Percentiles rank a stretch among this genome's conserved stretches.
Evolutionary conservation across 2,113 vertebrate genomes (phyloP).

Genomic region (Chloropsis cyanopogon): DNA sequence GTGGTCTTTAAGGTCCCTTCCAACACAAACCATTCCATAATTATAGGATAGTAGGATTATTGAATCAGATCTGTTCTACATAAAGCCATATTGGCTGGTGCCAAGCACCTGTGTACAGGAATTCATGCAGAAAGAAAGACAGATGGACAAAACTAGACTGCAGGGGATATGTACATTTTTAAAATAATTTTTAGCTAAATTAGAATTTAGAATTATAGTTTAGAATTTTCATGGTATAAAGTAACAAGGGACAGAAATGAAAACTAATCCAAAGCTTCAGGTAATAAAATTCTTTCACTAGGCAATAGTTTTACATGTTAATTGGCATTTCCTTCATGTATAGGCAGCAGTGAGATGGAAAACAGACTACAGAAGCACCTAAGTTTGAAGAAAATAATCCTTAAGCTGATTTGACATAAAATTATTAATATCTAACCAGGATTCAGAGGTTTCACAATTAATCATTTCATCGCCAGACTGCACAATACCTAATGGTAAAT

Average conservation of each 20-base stretch:
- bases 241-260: background rate
- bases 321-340: conserved; percentile 60
- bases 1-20: background rate
- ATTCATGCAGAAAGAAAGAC: background rate
- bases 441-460: conserved; percentile 52
- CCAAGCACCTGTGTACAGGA: background rate
- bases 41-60: background rate
- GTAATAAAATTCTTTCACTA: conserved; percentile 23
- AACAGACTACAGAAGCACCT: conserved; percentile 54
- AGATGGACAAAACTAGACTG: background rate
- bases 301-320: conserved; percentile 63
- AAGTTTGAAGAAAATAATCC: conserved; percentile 26
- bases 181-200: background rate
- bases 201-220: no score
- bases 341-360: conserved; percentile 43
- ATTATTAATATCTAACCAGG: conserved; percentile 55
- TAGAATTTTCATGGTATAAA: background rate
- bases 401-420: conserved; percentile 53
- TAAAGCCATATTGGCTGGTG: background rate
- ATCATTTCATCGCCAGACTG: conserved; percentile 53
- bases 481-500: background rate
- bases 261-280: background rate
- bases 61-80: background rate
- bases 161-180: background rate
- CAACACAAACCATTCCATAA: background rate